Percentiles rank a stretch among this genome's conserved stretches.
phyloP scores from a whole-genome alignment of 2,113 vertebrate genomes.

The Colaptes auratus region DNA sequence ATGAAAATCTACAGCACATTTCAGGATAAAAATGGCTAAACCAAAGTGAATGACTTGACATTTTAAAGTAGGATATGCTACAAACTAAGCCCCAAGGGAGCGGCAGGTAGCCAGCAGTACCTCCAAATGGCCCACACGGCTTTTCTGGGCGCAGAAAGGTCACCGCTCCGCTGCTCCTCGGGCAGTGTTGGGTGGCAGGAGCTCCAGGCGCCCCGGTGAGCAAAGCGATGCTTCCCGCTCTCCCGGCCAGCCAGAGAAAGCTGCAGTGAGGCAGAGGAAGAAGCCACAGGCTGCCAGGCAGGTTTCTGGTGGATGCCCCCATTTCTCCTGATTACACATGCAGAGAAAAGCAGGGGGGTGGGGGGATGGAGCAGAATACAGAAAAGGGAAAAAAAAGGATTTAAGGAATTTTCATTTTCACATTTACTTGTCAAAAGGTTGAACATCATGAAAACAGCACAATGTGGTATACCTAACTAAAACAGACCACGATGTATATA shows the following conservation, averaged over 20 bases:
- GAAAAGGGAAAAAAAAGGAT: not conserved
- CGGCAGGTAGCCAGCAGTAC: not conserved
- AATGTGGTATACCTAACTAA: not conserved
- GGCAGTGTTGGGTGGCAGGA: constrained; percentile 31
- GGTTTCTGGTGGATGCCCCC: not conserved
- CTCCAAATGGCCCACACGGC: constrained; percentile 69
- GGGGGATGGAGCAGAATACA: not conserved
- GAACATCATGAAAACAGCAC: not conserved
- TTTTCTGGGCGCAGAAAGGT: constrained; percentile 31
- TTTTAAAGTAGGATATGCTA: not conserved
- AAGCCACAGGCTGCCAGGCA: not conserved
- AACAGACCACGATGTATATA: not conserved
- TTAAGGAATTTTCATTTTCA: not conserved
- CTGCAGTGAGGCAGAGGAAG: not conserved
- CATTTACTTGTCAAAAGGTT: not conserved
- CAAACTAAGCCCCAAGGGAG: accelerated
- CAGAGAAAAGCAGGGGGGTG: not conserved
- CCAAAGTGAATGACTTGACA: accelerated
- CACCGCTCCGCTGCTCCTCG: not conserved
- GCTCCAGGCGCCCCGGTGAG: constrained; percentile 65
- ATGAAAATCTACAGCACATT: not conserved
- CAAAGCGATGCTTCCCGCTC: constrained; percentile 62
- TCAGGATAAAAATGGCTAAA: not conserved
- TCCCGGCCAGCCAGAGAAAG: not conserved
- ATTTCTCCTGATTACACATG: constrained; percentile 24